Conservation (phyloP, 2,113 vertebrate genomes). For the Silurus glanis region DNA sequence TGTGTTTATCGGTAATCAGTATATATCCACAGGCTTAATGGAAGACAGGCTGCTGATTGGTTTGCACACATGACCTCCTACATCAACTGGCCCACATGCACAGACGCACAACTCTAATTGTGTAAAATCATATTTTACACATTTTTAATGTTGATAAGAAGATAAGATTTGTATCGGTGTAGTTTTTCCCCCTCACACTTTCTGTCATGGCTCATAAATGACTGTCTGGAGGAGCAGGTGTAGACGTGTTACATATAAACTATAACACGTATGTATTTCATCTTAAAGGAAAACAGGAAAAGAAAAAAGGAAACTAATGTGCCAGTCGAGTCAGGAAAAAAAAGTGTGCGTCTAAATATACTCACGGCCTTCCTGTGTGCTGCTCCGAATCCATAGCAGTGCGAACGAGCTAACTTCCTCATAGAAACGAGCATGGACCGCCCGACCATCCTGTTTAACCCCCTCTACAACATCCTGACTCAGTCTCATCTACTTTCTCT, state of each 20-base stretch:
- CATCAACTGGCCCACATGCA: conserved; percentile 38
- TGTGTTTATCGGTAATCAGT: conserved; percentile 12
- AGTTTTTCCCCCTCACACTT: too few relatives aligned
- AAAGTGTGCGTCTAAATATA: neutral
- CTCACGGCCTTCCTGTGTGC: conserved; percentile 37
- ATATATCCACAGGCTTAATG: conserved; percentile 28
- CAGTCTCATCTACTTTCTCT: neutral
- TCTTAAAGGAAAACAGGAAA: too few relatives aligned
- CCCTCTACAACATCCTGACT: neutral
- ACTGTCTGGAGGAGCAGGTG: too few relatives aligned
- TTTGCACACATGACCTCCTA: conserved; percentile 33
- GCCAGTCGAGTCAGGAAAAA: too few relatives aligned
- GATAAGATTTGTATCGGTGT: too few relatives aligned
- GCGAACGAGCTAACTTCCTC: conserved; percentile 38
- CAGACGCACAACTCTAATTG: too few relatives aligned
- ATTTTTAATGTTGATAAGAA: too few relatives aligned
- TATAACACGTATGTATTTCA: too few relatives aligned
- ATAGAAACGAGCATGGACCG: conserved; percentile 13
- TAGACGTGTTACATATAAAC: too few relatives aligned
- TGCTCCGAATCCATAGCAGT: conserved; percentile 31
- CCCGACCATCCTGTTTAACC: conserved; percentile 32
- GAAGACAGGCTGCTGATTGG: conserved; percentile 23
- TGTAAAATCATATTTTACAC: too few relatives aligned
- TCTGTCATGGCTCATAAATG: too few relatives aligned
- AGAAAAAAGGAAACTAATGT: too few relatives aligned